These are phyloP conservation scores for Dinomys branickii DNA, from an alignment of 2,113 vertebrate species.

Conservation along the genomic window DNA sequence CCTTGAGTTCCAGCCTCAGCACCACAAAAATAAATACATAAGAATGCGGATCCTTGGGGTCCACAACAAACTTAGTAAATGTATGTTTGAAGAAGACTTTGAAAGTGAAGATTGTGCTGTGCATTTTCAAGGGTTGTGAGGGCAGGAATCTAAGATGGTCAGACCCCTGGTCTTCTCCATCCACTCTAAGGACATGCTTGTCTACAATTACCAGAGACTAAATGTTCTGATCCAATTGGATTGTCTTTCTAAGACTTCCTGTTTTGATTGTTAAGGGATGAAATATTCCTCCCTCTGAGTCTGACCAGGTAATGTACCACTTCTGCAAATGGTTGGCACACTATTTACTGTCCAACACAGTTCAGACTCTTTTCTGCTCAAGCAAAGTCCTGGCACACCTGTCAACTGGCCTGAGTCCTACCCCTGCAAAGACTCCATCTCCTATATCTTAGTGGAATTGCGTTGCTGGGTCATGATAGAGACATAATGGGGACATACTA, in stretches of 20 bases:
- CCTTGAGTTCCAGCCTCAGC: background rate
- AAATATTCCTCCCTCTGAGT: background rate
- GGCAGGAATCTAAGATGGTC: background rate
- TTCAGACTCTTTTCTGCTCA: background rate
- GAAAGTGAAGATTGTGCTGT: background rate
- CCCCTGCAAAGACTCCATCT: background rate
- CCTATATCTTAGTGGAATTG: background rate
- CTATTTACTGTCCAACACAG: background rate
- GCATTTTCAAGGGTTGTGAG: background rate
- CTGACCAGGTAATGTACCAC: background rate
- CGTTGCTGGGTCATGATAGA: background rate
- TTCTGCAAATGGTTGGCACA: background rate
- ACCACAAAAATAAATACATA: background rate
- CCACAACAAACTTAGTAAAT: background rate
- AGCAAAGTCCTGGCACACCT: background rate
- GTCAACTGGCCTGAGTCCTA: background rate
- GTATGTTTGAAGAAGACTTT: background rate
- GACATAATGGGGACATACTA: background rate
- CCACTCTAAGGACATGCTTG: background rate
- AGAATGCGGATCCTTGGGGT: background rate
- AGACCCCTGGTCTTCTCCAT: background rate
- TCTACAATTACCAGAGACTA: background rate
- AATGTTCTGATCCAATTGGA: background rate
- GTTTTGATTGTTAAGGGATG: background rate
- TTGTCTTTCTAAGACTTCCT: background rate